Evolutionary conservation across 2,113 vertebrate genomes (phyloP).

Genomic region (Chascanopsetta lugubris): DNA sequence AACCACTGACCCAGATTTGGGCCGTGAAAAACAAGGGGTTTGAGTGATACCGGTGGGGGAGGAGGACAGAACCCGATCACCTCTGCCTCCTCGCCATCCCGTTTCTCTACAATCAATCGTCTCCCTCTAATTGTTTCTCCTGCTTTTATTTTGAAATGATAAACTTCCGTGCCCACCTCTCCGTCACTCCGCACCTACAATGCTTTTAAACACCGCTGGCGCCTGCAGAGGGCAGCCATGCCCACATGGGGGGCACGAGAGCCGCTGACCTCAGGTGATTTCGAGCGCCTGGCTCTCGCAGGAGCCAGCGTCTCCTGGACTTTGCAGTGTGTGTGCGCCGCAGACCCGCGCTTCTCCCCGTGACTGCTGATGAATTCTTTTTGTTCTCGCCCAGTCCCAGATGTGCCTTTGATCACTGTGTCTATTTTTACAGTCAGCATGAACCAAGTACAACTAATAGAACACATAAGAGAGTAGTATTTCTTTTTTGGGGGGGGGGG

Average conservation of each 20-base stretch:
- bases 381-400: conserved; percentile 68
- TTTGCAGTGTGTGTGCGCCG: conserved; percentile 55
- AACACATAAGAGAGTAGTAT: conserved; percentile 45
- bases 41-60: conserved; percentile 7
- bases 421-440: conserved; percentile 77
- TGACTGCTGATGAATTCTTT: conserved; percentile 69
- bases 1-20: conserved; percentile 60
- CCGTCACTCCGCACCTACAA: conserved; percentile 41
- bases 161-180: conserved; percentile 27
- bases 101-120: conserved; percentile 8
- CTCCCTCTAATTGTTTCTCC: background rate
- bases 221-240: conserved; percentile 52
- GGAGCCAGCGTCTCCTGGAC: conserved; percentile 49
- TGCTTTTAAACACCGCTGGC: conserved; percentile 75
- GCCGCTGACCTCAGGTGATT: conserved; percentile 68
- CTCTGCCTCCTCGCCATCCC: conserved; percentile 4
- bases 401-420: conserved; percentile 75
- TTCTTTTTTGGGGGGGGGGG: conserved; percentile 9
- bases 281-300: conserved; percentile 68
- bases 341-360: conserved; percentile 47
- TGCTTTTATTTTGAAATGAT: conserved; percentile 46
- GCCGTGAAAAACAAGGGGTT: conserved; percentile 22
- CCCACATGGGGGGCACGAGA: conserved; percentile 45
- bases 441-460: conserved; percentile 64
- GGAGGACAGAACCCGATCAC: conserved; percentile 31